Base-by-base conservation (phyloP, 1,140 invertebrate species). In the Phymorhynchus buccinoides region DNA sequence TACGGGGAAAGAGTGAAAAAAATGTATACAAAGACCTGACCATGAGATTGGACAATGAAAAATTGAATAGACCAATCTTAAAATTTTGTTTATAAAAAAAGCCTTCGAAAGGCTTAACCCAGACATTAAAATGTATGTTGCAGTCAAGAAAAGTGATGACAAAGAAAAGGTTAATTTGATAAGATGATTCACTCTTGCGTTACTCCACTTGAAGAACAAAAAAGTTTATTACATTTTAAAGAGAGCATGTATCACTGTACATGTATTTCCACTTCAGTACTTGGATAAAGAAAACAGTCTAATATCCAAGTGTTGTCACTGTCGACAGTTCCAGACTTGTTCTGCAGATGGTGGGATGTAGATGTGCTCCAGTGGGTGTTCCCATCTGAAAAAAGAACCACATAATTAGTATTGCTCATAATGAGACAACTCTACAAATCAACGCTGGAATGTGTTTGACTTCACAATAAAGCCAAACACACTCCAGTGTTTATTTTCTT, bases 151-250 rank as follows among this genome's bases (percentile, higher is more conserved):
- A 4, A 79, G 41, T 18, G 41, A 41, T 35, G 14, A 9, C 18
- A 79, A 35, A 79, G 27, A n/a, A 22, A 22, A 4, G 1, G 6
- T 18, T 16, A n/a, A 30, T 44, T 27, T 18, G 6, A 80, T 3
- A 48, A 4, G 16, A 52, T 0, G 12, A 30, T 6, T 52, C 0
- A 3, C 42, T 52, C 12, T 14, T 14, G 48, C 12, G 48, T 14
- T 18, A 9, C 12, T 18, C 12, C 12, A 52, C 22, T 9, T 52
- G 22, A 52, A 52, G 48, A 71, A 42, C n/a, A 56, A 80, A 85
- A 80, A 52, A 80, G 80, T 71, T 48, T 22, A 27, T 71, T 52
- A 1, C 37, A 39, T 75, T 44, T 84, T 48, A 22, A 83, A 62
- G 37, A 30, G 66, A 37, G 39, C 32, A 83, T 6, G 66, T 83